Percentiles rank a stretch among this genome's conserved stretches.
Evolutionary conservation across 2,113 vertebrate species (phyloP).

Genomic region (Myotis brandtii): DNA sequence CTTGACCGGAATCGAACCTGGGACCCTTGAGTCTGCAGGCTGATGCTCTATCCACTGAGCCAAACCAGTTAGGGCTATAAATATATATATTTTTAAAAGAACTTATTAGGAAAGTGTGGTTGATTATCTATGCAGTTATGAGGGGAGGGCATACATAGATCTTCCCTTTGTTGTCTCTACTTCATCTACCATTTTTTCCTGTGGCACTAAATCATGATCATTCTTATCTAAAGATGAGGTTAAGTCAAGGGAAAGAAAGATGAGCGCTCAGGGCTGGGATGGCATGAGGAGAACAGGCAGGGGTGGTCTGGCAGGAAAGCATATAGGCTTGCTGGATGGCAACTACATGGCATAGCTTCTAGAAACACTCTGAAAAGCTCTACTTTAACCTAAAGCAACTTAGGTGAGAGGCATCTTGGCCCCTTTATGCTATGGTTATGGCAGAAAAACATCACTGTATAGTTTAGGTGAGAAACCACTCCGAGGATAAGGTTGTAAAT

Average conservation of each 20-base stretch:
- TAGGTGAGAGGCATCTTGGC: neutral
- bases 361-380: neutral
- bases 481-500: neutral
- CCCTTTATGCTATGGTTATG: neutral
- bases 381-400: neutral
- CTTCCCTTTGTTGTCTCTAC: neutral
- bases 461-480: neutral
- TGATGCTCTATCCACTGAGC: too few relatives aligned
- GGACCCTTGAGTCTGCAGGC: too few relatives aligned
- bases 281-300: neutral
- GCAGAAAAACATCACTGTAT: neutral
- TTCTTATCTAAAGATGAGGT: neutral
- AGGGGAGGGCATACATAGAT: rapidly evolving
- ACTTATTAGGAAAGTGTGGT: neutral
- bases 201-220: neutral
- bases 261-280: neutral
- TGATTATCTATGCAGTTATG: rapidly evolving
- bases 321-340: rapidly evolving
- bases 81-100: neutral
- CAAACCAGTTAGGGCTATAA: too few relatives aligned
- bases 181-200: neutral
- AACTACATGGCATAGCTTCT: neutral
- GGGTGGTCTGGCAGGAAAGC: neutral
- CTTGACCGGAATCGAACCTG: too few relatives aligned
- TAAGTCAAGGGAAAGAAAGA: neutral